Base-by-base conservation (phyloP, 2,113 vertebrate genomes). In the Cinclus mexicanus region DNA sequence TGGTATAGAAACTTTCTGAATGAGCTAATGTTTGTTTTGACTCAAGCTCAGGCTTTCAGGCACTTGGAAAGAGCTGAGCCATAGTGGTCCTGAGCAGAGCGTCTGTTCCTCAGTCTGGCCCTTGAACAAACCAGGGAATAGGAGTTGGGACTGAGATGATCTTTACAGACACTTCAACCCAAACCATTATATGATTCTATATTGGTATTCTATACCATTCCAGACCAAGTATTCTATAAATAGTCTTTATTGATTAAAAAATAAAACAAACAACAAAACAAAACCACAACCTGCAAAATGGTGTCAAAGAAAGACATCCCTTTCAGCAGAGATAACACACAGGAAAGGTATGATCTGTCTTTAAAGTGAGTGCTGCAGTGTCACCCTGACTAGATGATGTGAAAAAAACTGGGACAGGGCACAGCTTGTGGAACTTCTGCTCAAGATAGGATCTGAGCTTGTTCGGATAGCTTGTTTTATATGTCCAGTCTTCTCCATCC, bases 261-360 rank as follows among this genome's bases (percentile, higher is more conserved):
- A 75, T 11, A 7, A 0, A 6, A 79, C 65, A 75, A 76, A 75
- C 11, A 7, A 0, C 4, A 14, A 0, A 0, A 1, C 39, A 8
- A 31, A 80, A 17, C 7, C 5, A 50, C 26, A 41, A 7, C 2
- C 12, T 76, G 29, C 53, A 60, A 69, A 84, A 81, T 41, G 9
- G 6, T 69, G 31, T 75, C 31, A 67, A 81, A 87, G 29, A 55
- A 91, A 70, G 39, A 37, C 21, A 39, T 56, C 24, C 68, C 19
- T 64, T 83, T 18, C 7, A 19, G 22, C 22, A 65, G 5, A 83
- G 25, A 9, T 52, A 46, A 70, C 68, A 77, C 18, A 33, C 0
- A 42, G 11, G 18, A 25, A 69, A 70, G 68, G 1, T 2, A 63
- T 55, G 67, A 29, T 39, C 59, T 42, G 67, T 60, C 56, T 29